Evolutionary conservation across 2,113 vertebrate genomes (phyloP), one percentile per base, ranked within the genome.

Genomic region (Myotis lucifugus): DNA sequence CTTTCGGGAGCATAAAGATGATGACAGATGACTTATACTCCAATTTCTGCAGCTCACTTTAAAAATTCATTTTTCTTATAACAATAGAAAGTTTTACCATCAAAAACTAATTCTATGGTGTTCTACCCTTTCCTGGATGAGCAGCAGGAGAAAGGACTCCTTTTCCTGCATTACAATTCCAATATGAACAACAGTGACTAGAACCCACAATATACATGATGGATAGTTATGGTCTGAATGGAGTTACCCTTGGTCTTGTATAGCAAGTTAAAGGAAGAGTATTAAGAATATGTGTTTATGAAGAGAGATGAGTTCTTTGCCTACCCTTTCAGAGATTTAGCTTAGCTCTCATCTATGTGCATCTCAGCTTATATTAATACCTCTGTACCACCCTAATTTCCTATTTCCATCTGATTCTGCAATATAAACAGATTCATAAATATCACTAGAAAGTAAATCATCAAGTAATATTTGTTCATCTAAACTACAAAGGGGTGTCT

Each of bases 51-150:
- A 95, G 32, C 12, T 81, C 92, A 91, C 46, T 77, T 59, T 27
- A 90, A 78, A 96, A 54, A 15, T 93, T 82, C 42, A 29, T 29
- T 81, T 96, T 92, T 46, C 72, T 91, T 69, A 23, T 19, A 46
- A 84, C 15, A 90, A 96, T 78, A 72, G 54, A 93, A 42, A 91
- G 52, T 82, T 94, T 85, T 54, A 88, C 64, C 34, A 78, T 8
- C 81, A 32, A 67, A 84, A 97, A 91, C 4, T 1, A 34, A 52
- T 66, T n/a, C 23, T 64, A 50, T 12, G 59, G 19, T 8, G 17
- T 86, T 72, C 15, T 52, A 32, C 25, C 5, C 52, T 40, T 93
- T 92, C 56, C 64, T 32, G 0, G 27, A 87, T 66, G 25, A 61
- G 37, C 34, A 88, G 19, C 2, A 86, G 27, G 34, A 54, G 73